A percentile compares a stretch with the other conserved stretches of the same genome.
Evolutionary conservation across 2,113 vertebrate genomes (phyloP).

Genomic region (Chiloscyllium plagiosum): DNA sequence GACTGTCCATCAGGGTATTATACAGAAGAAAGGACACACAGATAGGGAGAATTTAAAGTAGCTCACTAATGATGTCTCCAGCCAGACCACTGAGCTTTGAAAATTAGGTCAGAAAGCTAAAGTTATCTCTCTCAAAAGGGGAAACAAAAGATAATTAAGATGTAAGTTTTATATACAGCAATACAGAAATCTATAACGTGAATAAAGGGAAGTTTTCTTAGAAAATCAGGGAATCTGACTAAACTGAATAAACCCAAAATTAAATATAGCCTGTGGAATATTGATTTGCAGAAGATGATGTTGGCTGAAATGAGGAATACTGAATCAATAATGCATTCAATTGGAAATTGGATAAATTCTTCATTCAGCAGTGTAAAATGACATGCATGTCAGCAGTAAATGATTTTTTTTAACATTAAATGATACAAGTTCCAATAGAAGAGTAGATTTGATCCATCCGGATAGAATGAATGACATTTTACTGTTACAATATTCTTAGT

Average conservation of each 20-base stretch:
- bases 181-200: neutral
- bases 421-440: too few species aligned
- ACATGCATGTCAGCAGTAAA: neutral
- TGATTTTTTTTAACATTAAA: neutral
- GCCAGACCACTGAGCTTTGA: neutral
- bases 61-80: neutral
- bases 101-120: neutral
- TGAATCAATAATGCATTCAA: constrained; percentile 22
- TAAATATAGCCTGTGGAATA: neutral
- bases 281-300: neutral
- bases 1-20: neutral
- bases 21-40: neutral
- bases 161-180: neutral
- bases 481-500: neutral
- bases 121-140: neutral
- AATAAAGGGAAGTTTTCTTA: neutral
- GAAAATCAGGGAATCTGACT: neutral
- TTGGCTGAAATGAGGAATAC: neutral
- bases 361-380: constrained; percentile 8
- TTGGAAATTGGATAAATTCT: constrained; percentile 26
- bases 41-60: neutral
- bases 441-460: neutral
- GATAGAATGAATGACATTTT: neutral
- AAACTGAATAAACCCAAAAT: neutral
- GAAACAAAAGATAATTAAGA: neutral